These are phyloP conservation scores for Gallinago jamesoni DNA, from an alignment of 2,113 vertebrate species.

Conservation along the genomic window DNA sequence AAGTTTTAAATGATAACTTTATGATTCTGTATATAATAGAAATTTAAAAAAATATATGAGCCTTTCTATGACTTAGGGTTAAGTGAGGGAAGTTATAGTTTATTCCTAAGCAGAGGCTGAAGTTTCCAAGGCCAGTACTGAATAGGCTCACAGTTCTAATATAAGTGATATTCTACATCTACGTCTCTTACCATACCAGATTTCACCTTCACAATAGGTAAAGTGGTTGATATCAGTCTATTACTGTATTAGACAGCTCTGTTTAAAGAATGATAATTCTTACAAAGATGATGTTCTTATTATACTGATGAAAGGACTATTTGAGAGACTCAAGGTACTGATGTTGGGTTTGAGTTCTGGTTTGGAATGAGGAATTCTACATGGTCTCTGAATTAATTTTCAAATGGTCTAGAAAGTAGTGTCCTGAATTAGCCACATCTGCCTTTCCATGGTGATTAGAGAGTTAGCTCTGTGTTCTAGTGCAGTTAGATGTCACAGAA, in stretches of 20 bases:
- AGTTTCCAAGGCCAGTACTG: neutral
- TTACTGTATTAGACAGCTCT: neutral
- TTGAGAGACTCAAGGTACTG: neutral
- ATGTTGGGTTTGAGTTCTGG: neutral
- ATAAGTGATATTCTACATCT: neutral
- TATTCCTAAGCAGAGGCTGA: neutral
- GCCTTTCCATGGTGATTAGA: neutral
- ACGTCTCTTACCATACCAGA: neutral
- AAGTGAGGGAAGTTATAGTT: neutral
- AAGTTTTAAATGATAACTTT: neutral
- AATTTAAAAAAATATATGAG: neutral
- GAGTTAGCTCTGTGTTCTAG: neutral
- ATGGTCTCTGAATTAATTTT: neutral
- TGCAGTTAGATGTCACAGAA: neutral
- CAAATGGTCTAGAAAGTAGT: neutral
- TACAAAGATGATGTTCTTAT: neutral
- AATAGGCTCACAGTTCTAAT: neutral
- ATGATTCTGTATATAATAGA: neutral
- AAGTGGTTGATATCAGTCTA: neutral
- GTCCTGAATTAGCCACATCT: neutral
- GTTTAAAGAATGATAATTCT: neutral
- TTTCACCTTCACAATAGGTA: neutral
- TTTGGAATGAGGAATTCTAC: neutral
- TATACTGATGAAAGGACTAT: neutral
- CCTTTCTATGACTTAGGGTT: neutral